Evolutionary conservation across 2,888 invertebrate genomes (phyloP), one percentile per base, ranked within the genome.

Genomic region (Carterocephalus palaemon): DNA sequence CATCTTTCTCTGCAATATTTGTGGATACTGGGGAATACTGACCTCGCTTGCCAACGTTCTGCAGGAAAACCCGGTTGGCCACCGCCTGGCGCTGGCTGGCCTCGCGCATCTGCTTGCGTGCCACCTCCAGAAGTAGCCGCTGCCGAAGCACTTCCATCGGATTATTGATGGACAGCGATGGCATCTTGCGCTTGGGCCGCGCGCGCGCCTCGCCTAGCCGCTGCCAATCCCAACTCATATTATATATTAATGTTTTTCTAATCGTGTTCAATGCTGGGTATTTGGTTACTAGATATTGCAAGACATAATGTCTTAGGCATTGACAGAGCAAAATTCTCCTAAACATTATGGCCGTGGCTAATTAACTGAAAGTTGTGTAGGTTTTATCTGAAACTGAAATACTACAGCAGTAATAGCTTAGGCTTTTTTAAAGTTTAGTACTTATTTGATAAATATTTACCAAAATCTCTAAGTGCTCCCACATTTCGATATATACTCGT

Each of bases 91-190:
- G 91, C 64, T 89, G 89, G 64, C 89, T 90, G 55, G 92, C 90
- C 67, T 94, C 92, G 58, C 92, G 89, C 85, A 93, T 92, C 84
- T 94, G 92, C 74, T 94, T 92, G 64, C 95, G 90, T 8, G 93
- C 93, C 56, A 95, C 92, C 80, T 95, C 95, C 57, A 95, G 80
- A 53, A 95, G 76, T 33, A 95, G 89, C 64, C 95, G 89, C 71
- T 95, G 92, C 53, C 95, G 90, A 29, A 96, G 88, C 36, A 95
- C 95, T 73, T 95, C 95, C 88, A 96, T 84, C 0, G 95, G 94
- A 84, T 95, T 94, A 64, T 93, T 93, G 79, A 96, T 95, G 53
- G 95, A 95, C 56, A 96, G 84, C 7, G 93, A 93, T 3, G 91
- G 91, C 74, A 90, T 90, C 78, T 89, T 89, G 68, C 90, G 89